phyloP scores from a whole-genome alignment of 2,888 invertebrate genomes.

The Quadroppia sp. region DNA sequence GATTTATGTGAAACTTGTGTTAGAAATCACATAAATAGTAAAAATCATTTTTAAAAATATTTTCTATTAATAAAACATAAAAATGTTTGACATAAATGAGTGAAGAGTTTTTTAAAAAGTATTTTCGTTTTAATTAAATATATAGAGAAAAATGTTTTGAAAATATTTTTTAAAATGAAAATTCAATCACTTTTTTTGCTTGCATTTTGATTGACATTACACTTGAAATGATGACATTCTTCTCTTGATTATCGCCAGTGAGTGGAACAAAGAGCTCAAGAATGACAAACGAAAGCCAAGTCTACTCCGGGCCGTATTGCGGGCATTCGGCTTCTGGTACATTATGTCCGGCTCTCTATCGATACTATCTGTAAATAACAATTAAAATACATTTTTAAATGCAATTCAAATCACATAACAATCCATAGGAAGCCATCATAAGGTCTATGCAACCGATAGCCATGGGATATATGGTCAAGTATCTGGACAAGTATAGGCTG shows the following conservation, averaged over 20 bases:
- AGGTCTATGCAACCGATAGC: conserved; percentile 38
- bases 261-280: conserved; percentile 48
- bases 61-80: neutral
- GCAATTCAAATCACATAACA: conserved; percentile 11
- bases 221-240: too few relatives aligned
- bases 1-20: neutral
- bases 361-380: conserved; percentile 34
- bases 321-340: conserved; percentile 43
- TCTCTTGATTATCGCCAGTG: conserved; percentile 39
- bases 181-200: too few relatives aligned
- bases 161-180: too few relatives aligned
- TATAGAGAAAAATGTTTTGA: too few relatives aligned
- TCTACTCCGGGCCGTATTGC: conserved; percentile 36
- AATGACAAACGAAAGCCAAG: conserved; percentile 39
- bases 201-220: too few relatives aligned
- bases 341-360: conserved; percentile 39
- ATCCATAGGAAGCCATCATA: conserved; percentile 36
- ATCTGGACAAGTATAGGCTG: neutral
- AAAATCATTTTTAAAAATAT: neutral
- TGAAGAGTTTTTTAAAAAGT: too few relatives aligned
- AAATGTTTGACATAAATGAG: too few relatives aligned
- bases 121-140: too few relatives aligned
- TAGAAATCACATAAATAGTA: conserved; percentile 17
- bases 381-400: neutral
- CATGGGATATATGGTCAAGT: conserved; percentile 40